Evolutionary conservation across 2,888 invertebrate species (phyloP).

Genomic region (Drosophila melanosoma): DNA sequence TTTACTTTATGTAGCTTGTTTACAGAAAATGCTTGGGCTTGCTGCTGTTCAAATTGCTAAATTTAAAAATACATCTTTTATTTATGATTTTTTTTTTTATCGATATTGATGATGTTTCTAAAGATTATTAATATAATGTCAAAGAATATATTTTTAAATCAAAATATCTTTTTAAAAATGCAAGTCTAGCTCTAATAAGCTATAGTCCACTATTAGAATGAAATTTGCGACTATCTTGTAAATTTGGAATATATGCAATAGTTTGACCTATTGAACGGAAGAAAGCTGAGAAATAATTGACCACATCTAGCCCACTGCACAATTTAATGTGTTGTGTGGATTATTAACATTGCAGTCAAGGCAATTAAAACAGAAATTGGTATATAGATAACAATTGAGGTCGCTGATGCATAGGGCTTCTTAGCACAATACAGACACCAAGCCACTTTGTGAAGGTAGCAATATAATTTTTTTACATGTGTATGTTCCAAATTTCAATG

Average conservation of each 20-base stretch:
- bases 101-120: not conserved
- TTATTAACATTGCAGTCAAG: not conserved
- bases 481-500: not conserved
- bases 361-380: not conserved
- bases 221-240: not conserved
- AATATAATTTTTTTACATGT: too few species aligned
- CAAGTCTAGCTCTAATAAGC: not conserved
- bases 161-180: not conserved
- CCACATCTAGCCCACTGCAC: not conserved
- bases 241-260: not conserved
- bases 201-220: not conserved
- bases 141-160: not conserved
- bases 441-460: too few species aligned
- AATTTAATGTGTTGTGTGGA: not conserved
- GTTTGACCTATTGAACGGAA: not conserved
- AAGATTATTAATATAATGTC: not conserved
- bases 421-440: not conserved
- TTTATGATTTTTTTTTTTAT: not conserved
- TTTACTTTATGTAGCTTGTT: not conserved
- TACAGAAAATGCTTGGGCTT: not conserved
- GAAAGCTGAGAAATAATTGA: not conserved
- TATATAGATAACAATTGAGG: not conserved
- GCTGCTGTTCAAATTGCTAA: not conserved
- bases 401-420: not conserved
- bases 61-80: not conserved